phyloP scores from a whole-genome alignment of 2,113 vertebrate genomes.

The Prinia subflava region DNA sequence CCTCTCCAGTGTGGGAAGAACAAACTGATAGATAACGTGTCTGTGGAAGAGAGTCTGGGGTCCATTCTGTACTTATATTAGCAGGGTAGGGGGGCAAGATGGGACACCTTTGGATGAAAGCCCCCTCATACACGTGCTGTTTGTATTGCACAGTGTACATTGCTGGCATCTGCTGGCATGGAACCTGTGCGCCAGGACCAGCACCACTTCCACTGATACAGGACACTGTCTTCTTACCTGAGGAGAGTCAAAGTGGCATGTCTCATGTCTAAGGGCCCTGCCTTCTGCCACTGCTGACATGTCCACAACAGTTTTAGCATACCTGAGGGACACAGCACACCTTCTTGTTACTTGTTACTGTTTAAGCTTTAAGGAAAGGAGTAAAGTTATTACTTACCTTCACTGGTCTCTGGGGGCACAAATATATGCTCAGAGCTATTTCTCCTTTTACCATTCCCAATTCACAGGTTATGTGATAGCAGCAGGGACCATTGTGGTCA shows the following conservation, averaged over 20 bases:
- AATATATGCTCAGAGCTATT: neutral
- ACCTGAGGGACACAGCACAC: too few species aligned
- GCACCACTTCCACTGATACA: rapidly evolving
- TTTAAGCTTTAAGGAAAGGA: neutral
- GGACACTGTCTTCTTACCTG: too few species aligned
- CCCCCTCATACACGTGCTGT: rapidly evolving
- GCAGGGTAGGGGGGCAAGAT: too few species aligned
- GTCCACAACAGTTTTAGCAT: too few species aligned
- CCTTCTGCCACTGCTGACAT: neutral
- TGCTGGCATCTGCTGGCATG: neutral
- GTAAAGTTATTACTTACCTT: neutral
- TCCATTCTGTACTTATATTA: too few species aligned
- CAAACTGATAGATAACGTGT: too few species aligned
- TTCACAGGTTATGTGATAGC: neutral
- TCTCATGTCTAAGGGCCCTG: neutral
- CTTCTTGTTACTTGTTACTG: too few species aligned
- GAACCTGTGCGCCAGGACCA: neutral
- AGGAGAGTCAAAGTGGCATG: rapidly evolving
- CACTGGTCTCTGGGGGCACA: neutral
- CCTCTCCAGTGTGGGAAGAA: neutral
- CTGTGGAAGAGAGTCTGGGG: neutral
- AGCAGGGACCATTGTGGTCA: neutral
- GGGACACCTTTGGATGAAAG: neutral
- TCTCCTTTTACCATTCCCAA: neutral
- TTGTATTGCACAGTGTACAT: too few species aligned